A percentile compares a stretch with the other conserved stretches of the same genome.
phyloP scores from a whole-genome alignment of 2,113 vertebrate genomes.

The Rhinoderma darwinii region DNA sequence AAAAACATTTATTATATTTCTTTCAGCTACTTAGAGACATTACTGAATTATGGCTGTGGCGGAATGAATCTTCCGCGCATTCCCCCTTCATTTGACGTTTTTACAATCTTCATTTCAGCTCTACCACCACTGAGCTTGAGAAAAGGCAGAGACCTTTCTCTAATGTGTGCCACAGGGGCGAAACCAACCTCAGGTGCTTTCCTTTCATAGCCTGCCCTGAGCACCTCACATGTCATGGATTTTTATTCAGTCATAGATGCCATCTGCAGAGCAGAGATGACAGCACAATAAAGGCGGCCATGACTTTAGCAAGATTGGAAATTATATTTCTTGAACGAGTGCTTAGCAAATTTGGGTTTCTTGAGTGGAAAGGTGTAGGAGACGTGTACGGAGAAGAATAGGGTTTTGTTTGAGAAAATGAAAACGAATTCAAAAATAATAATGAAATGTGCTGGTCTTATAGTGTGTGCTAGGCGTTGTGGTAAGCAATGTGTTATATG shows the following conservation, averaged over 20 bases:
- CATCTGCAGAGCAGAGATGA: conserved; percentile 65
- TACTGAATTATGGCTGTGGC: conserved; percentile 92
- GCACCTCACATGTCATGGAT: conserved; percentile 74
- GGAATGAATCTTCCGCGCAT: conserved; percentile 90
- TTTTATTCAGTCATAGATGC: conserved; percentile 67
- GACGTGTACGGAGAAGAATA: not conserved
- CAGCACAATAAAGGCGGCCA: conserved; percentile 66
- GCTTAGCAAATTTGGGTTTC: not conserved
- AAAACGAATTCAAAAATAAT: too few relatives aligned
- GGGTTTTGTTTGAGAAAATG: not conserved
- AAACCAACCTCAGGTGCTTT: conserved; percentile 74
- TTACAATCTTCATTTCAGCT: conserved; percentile 99
- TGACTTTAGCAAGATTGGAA: conserved; percentile 19
- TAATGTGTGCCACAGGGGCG: conserved; percentile 79
- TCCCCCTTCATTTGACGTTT: conserved; percentile 96
- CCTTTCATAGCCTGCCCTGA: conserved; percentile 75
- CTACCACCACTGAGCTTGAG: conserved; percentile 91
- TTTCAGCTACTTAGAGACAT: conserved; percentile 95
- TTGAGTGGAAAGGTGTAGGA: not conserved
- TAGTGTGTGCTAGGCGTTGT: not conserved
- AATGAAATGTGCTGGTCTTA: not conserved
- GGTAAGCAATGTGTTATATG: too few relatives aligned
- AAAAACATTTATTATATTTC: conserved; percentile 98
- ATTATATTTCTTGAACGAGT: not conserved
- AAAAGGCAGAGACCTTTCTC: conserved; percentile 84